Evolutionary conservation across 2,113 vertebrate genomes (phyloP).

Genomic region (Eublepharis macularius): DNA sequence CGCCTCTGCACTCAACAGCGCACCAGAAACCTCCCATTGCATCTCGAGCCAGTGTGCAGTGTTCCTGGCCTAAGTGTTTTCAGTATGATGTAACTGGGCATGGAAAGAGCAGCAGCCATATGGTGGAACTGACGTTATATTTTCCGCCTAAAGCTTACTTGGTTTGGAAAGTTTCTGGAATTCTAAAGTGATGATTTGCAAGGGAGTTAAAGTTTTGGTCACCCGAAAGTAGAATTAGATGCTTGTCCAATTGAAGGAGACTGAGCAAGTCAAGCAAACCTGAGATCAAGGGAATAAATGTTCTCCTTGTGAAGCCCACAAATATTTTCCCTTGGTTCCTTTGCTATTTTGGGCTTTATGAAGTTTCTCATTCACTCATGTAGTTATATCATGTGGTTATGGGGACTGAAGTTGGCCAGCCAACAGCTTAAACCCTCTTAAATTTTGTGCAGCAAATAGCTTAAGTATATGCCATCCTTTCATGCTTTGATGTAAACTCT

Average conservation of each 20-base stretch:
- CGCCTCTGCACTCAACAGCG: background rate
- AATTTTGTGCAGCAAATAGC: background rate
- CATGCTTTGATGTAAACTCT: background rate
- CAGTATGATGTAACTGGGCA: constrained; percentile 11
- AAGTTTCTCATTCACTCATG: background rate
- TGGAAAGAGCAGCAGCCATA: constrained; percentile 1
- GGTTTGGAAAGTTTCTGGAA: constrained; percentile 17
- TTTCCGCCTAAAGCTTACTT: constrained; percentile 23
- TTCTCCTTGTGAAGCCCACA: constrained; percentile 1
- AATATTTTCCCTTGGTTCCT: background rate
- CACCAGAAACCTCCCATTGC: background rate
- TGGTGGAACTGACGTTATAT: constrained; percentile 11
- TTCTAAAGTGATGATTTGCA: constrained; percentile 21
- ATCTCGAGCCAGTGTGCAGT: background rate
- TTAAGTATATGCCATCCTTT: background rate
- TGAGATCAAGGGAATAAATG: constrained; percentile 1
- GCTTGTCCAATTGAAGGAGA: background rate
- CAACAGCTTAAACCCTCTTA: background rate
- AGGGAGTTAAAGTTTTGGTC: constrained; percentile 4
- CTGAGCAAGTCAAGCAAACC: background rate
- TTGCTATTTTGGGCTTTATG: background rate
- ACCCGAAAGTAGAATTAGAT: background rate
- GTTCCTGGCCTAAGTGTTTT: constrained; percentile 4
- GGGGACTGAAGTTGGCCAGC: background rate
- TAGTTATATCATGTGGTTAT: background rate